Conservation (phyloP, 2,888 invertebrate genomes). For the Napeogenes inachia region DNA sequence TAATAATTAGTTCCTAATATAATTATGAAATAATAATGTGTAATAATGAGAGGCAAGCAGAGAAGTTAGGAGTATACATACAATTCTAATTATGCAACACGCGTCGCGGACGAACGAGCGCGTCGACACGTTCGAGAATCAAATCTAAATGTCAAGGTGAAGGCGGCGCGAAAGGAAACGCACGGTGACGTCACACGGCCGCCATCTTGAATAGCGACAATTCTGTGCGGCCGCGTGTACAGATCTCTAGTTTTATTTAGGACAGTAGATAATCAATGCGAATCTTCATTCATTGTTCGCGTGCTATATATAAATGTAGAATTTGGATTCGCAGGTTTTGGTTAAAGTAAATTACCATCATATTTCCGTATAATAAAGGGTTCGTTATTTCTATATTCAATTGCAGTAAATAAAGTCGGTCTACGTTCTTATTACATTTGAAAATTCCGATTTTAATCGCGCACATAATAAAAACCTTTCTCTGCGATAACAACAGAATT, state of each 20-base stretch:
- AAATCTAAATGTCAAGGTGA: slow-evolving; percentile 72
- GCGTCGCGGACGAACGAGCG: slow-evolving; percentile 23
- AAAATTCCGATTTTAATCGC: slow-evolving; percentile 16
- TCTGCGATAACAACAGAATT: slow-evolving; percentile 22
- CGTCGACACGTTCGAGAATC: slow-evolving; percentile 41
- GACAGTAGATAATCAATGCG: slow-evolving; percentile 42
- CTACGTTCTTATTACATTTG: slow-evolving; percentile 8
- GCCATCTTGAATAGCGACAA: slow-evolving; percentile 49
- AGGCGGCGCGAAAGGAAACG: slow-evolving; percentile 70
- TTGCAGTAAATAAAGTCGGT: background rate
- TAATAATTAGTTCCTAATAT: no score
- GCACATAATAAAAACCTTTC: slow-evolving; percentile 25
- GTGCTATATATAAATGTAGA: slow-evolving; percentile 29
- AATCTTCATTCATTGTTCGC: slow-evolving; percentile 30
- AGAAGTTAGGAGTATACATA: slow-evolving; percentile 17
- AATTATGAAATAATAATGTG: no score
- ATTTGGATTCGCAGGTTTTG: no score
- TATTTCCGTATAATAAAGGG: no score
- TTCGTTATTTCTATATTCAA: no score
- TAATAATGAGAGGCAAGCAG: background rate
- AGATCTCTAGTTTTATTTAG: slow-evolving; percentile 46
- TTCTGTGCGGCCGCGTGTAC: slow-evolving; percentile 39
- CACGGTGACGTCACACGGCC: slow-evolving; percentile 62
- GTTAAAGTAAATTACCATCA: no score
- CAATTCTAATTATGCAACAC: slow-evolving; percentile 29